These are phyloP conservation scores for Drosophila novamexicana DNA, from an alignment of 1,140 invertebrate genomes.

Conservation along the genomic window DNA sequence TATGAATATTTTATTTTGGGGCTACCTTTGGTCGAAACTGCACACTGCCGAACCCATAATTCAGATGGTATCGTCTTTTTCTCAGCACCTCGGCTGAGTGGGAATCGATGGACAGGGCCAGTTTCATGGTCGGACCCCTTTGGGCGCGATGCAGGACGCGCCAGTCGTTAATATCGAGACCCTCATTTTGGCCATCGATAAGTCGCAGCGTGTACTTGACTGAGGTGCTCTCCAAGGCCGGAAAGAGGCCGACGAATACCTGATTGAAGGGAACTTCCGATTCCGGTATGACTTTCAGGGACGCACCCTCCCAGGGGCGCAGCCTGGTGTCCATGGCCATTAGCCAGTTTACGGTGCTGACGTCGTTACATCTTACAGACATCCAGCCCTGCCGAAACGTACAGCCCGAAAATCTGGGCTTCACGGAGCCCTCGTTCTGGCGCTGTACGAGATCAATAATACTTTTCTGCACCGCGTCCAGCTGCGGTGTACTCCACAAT, in stretches of 20 bases:
- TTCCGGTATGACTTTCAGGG: slow-evolving; percentile 12
- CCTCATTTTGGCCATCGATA: slow-evolving; percentile 19
- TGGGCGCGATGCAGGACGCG: slow-evolving; percentile 16
- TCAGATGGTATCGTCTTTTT: slow-evolving; percentile 8
- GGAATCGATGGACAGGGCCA: slow-evolving; percentile 21
- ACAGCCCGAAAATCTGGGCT: slow-evolving; percentile 12
- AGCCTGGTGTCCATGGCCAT: slow-evolving; percentile 20
- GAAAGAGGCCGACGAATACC: slow-evolving; percentile 18
- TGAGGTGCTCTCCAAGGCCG: slow-evolving; percentile 7
- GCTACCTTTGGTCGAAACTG: slow-evolving; percentile 8
- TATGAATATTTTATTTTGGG: slow-evolving; percentile 23
- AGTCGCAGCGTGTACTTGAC: slow-evolving; percentile 13
- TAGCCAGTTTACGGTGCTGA: slow-evolving; percentile 20
- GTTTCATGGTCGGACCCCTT: slow-evolving; percentile 16
- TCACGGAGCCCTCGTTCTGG: neutral
- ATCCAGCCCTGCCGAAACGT: slow-evolving; percentile 24
- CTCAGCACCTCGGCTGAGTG: slow-evolving; percentile 21
- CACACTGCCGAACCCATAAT: slow-evolving; percentile 21
- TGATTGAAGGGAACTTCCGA: slow-evolving; percentile 4
- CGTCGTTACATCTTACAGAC: slow-evolving; percentile 11
- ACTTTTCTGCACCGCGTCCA: slow-evolving; percentile 32
- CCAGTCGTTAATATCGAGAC: slow-evolving; percentile 16
- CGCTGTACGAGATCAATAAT: slow-evolving; percentile 26
- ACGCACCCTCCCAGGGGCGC: slow-evolving; percentile 31
- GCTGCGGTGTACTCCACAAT: slow-evolving; percentile 19